A percentile compares a stretch with the other conserved stretches of the same genome.
Evolutionary conservation across 2,113 vertebrate genomes (phyloP).

Genomic region (Rhynchomys soricoides): DNA sequence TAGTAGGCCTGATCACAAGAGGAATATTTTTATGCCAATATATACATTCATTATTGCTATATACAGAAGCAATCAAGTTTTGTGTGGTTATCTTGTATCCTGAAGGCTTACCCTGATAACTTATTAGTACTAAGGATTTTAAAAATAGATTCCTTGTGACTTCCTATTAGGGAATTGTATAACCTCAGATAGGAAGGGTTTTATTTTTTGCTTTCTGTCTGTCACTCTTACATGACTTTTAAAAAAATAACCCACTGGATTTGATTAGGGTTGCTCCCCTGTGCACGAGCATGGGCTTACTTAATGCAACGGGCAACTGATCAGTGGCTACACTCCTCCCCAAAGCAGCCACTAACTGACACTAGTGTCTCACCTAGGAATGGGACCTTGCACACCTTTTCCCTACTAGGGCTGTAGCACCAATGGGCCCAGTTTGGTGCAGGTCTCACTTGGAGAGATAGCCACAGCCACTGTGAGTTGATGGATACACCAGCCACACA

Average conservation of each 20-base stretch:
- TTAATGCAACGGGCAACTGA: not conserved
- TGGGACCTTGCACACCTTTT: not conserved
- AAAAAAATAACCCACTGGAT: not conserved
- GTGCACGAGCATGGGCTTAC: not conserved
- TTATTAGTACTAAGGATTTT: not conserved
- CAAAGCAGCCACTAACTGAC: not conserved
- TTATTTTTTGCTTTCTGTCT: not conserved
- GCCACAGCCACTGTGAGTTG: not conserved
- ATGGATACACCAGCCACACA: not conserved
- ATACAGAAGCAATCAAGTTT: not conserved
- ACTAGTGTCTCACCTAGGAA: not conserved
- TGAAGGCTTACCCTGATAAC: not conserved
- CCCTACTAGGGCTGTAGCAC: not conserved
- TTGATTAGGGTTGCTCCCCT: not conserved
- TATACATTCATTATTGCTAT: not conserved
- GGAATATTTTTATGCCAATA: not conserved
- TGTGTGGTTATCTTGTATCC: not conserved
- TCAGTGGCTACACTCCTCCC: not conserved
- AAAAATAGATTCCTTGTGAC: not conserved
- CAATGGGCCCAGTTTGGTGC: not conserved
- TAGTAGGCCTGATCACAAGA: not conserved
- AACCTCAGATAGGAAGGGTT: constrained; percentile 19
- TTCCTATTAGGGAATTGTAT: not conserved
- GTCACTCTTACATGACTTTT: not conserved
- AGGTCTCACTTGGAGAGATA: not conserved